Conservation (phyloP, 2,797 vertebrate species). For the Sebastiscus tertius region DNA sequence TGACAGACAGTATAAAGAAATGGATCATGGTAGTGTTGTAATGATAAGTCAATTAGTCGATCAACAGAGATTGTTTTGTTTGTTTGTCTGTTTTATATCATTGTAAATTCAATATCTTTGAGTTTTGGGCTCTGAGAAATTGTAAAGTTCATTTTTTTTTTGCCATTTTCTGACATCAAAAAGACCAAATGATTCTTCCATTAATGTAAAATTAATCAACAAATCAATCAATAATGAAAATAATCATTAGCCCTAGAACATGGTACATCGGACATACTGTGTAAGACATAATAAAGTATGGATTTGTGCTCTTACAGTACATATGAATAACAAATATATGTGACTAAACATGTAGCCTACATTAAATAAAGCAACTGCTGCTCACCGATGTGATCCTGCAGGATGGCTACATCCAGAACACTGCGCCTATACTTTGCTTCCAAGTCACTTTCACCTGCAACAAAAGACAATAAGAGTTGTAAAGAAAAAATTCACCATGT, state of each 20-base stretch:
- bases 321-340: background rate
- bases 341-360: background rate
- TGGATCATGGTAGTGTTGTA: background rate
- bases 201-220: background rate
- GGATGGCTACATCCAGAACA: constrained; percentile 74
- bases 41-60: background rate
- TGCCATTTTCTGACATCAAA: background rate
- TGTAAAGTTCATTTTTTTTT: background rate
- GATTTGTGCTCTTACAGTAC: background rate
- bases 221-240: background rate
- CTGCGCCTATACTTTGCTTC: constrained; percentile 68
- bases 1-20: background rate
- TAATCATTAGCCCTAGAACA: background rate
- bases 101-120: background rate
- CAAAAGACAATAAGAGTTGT: background rate
- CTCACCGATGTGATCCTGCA: constrained; percentile 83
- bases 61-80: background rate
- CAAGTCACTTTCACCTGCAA: constrained; percentile 63
- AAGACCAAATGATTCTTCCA: background rate
- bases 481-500: background rate
- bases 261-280: background rate
- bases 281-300: background rate
- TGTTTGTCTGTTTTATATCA: background rate
- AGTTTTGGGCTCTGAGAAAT: background rate
- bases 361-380: background rate